phyloP scores from a whole-genome alignment of 2,888 invertebrate species.

The Megamerina dolium region DNA sequence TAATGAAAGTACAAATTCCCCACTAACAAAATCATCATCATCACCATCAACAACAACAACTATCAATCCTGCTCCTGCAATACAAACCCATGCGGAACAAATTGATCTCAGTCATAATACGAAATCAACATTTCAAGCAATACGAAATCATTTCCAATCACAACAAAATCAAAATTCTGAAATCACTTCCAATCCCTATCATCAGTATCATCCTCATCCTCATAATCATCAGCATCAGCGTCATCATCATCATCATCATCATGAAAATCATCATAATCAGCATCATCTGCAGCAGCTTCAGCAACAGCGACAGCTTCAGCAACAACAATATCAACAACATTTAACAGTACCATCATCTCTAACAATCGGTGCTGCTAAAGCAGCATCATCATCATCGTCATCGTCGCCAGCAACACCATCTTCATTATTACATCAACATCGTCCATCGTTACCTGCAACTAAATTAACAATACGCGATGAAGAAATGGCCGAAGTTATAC shows the following conservation, averaged over 20 bases:
- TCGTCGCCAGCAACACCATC: conserved; percentile 17
- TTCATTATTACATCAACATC: conserved; percentile 31
- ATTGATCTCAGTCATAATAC: no score
- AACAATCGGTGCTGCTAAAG: conserved; percentile 28
- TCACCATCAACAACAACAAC: conserved; percentile 15
- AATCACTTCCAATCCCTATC: conserved; percentile 15
- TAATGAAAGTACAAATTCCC: no score
- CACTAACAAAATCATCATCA: conserved; percentile 10
- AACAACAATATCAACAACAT: conserved; percentile 17
- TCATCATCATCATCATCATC: conserved; percentile 19
- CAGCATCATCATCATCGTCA: conserved; percentile 21
- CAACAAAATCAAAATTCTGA: conserved; percentile 14
- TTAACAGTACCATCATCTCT: conserved; percentile 24
- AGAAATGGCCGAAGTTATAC: conserved; percentile 43
- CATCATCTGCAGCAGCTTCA: conserved; percentile 14
- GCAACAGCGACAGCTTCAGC: conserved; percentile 15
- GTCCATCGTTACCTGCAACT: conserved; percentile 39
- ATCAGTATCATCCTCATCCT: conserved; percentile 7
- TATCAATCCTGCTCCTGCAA: no score
- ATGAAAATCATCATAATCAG: conserved; percentile 1
- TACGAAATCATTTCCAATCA: conserved; percentile 13
- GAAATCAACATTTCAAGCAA: no score
- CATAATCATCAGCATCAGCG: conserved; percentile 10
- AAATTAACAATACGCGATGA: conserved; percentile 43
- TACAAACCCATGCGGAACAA: no score